Evolutionary conservation across 1,140 invertebrate species (phyloP).

Genomic region (Drosophila novamexicana): DNA sequence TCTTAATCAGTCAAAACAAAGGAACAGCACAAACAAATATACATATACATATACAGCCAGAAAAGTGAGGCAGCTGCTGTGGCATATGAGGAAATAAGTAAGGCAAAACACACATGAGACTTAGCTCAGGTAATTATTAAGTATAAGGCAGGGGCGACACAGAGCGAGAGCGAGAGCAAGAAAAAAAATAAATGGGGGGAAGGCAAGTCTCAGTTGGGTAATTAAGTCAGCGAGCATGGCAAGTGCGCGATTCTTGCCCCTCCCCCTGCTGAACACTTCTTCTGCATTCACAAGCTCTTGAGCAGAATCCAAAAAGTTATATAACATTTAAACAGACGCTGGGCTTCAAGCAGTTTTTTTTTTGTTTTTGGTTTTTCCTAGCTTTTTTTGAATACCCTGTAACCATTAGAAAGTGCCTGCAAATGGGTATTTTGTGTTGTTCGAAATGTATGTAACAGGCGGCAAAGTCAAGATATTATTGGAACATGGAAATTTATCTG

Average conservation of each 20-base stretch:
- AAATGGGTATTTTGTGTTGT: background rate
- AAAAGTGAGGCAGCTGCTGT: slow-evolving; percentile 33
- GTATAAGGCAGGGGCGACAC: slow-evolving; percentile 6
- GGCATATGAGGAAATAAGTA: slow-evolving; percentile 36
- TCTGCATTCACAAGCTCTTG: slow-evolving; percentile 13
- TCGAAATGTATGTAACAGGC: no score
- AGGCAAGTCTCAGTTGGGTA: slow-evolving; percentile 37
- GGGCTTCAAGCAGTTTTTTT: slow-evolving; percentile 2
- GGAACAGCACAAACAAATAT: slow-evolving; percentile 32
- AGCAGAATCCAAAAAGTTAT: slow-evolving; percentile 43
- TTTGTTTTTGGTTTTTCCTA: background rate
- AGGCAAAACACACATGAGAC: slow-evolving; percentile 5
- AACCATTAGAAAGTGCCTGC: background rate
- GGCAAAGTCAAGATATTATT: no score
- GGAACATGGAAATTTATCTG: no score
- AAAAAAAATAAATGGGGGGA: background rate
- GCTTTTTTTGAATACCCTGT: background rate
- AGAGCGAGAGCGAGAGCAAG: background rate
- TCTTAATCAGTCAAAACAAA: slow-evolving; percentile 70
- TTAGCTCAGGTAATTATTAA: slow-evolving; percentile 59
- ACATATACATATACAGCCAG: slow-evolving; percentile 3
- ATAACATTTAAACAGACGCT: slow-evolving; percentile 45
- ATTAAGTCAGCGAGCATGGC: slow-evolving; percentile 68
- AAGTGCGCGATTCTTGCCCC: slow-evolving; percentile 51
- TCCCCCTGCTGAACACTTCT: background rate